Base-by-base conservation (phyloP, 2,797 vertebrate species). In the Darevskia nairensis region DNA sequence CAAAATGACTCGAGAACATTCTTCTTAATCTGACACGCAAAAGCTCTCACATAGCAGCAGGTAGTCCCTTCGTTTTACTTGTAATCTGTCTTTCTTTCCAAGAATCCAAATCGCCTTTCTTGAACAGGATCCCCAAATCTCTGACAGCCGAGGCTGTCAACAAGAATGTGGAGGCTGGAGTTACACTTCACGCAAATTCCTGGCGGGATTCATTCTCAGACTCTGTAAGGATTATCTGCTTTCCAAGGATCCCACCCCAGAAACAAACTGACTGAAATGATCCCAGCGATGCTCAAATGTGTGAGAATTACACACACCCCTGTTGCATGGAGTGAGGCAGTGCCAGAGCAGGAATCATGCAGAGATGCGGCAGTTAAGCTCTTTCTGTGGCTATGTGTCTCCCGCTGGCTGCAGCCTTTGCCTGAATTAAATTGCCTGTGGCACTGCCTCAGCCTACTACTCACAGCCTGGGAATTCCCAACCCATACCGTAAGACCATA, bases 401-500 rank as follows among this genome's bases (percentile, higher is more conserved):
- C 10, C 29, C 19, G 9, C 27, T n/a, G 25, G 7, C 44, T 32
- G 21, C 6, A 4, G 9, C 11, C n/a, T 3, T 17, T 29, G 23
- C 9, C 23, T 35, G 0, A 2, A 29, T 15, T 10, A 2, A 75
- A 17, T 55, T 6, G 46, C n/a, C 19, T 35, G 2, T 3, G 0
- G 10, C 5, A 21, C 13, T 5, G 11, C 15, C 39, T 13, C 15
- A 27, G 6, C 69, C 23, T 35, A 19, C 25, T 5, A 35, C 4
- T 11, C 7, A 1, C 17, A 75, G 32, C 13, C 9, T 85, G 6
- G 19, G 25, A 61, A 39, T 25, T 6, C 44, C 17, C 35, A 15
- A n/a, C 55, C 27, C 17, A 44, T n/a, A 74, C 8, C 25, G 3
- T 55, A 21, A 41, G 8, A 10, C 2, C 13, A n/a, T 6, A 59